These are phyloP conservation scores for Diprion similis DNA, from an alignment of 1,140 invertebrate genomes.

Conservation along the genomic window DNA sequence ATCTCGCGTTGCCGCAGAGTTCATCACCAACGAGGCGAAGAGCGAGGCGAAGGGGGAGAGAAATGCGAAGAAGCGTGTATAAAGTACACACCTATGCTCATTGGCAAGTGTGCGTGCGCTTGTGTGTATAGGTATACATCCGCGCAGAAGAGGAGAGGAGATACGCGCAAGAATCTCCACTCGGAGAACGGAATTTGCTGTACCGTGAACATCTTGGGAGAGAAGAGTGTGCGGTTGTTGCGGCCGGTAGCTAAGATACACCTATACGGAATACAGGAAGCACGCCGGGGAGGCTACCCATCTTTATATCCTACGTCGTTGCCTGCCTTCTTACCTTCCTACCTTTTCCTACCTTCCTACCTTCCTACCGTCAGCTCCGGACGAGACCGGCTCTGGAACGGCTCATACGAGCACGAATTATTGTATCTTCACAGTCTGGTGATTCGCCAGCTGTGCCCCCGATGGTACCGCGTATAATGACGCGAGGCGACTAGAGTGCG, in stretches of 20 bases:
- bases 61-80: conserved; percentile 5
- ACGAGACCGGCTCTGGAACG: conserved; percentile 1
- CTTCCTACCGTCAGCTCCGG: not conserved
- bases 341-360: not conserved
- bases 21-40: not conserved
- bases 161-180: conserved; percentile 26
- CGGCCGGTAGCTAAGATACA: not conserved
- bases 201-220: conserved; percentile 45
- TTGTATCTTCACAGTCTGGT: conserved; percentile 56
- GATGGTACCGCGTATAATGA: conserved; percentile 33
- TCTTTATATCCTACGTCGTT: too few species aligned
- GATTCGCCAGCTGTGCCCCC: conserved; percentile 29
- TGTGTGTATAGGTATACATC: too few species aligned
- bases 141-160: too few species aligned
- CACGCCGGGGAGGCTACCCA: not conserved
- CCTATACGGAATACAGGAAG: not conserved
- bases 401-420: conserved; percentile 45
- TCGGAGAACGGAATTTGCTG: conserved; percentile 40
- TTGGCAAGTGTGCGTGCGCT: too few species aligned
- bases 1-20: not conserved
- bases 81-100: too few species aligned
- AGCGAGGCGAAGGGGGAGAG: too few species aligned
- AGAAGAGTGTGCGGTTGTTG: conserved; percentile 22
- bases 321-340: not conserved
- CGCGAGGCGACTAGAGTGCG: conserved; percentile 23